A percentile compares a stretch with the other conserved stretches of the same genome.
phyloP scores from a whole-genome alignment of 2,888 invertebrate species.

The Carpatolechia fugitivella region DNA sequence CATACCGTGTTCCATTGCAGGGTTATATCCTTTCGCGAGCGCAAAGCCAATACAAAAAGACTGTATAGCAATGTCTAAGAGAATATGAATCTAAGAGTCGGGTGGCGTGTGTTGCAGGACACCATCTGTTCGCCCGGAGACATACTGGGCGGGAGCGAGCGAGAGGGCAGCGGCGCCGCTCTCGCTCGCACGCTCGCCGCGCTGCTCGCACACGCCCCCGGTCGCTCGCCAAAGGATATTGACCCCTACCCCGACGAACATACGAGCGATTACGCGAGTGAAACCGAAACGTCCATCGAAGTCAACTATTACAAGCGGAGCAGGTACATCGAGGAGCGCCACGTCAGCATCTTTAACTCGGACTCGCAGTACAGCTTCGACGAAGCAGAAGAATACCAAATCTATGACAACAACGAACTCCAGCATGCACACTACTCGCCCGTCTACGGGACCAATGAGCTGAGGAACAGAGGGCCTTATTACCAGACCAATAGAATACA shows the following conservation, averaged over 20 bases:
- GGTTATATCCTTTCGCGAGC: constrained; percentile 62
- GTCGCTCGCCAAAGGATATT: constrained; percentile 73
- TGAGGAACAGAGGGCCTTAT: constrained; percentile 70
- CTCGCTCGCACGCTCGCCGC: constrained; percentile 58
- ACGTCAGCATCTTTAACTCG: constrained; percentile 55
- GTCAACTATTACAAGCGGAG: constrained; percentile 52
- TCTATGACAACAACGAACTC: constrained; percentile 53
- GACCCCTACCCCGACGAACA: constrained; percentile 34
- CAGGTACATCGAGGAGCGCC: constrained; percentile 59
- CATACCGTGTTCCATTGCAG: constrained; percentile 50
- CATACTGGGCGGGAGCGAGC: constrained; percentile 66
- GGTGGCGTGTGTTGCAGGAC: constrained; percentile 84
- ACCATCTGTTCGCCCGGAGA: constrained; percentile 82
- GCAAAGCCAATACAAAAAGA: constrained; percentile 28
- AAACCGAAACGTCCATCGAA: constrained; percentile 46
- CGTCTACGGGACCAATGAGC: constrained; percentile 48
- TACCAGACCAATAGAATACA: constrained; percentile 64
- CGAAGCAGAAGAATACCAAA: constrained; percentile 63
- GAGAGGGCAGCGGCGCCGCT: constrained; percentile 35
- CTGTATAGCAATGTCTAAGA: constrained; percentile 24
- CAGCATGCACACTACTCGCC: constrained; percentile 46
- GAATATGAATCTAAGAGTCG: constrained; percentile 51
- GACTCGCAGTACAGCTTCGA: constrained; percentile 52
- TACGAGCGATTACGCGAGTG: constrained; percentile 34
- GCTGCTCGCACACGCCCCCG: constrained; percentile 63